A percentile compares a stretch with the other conserved stretches of the same genome.
phyloP scores from a whole-genome alignment of 2,888 invertebrate species.

The Drosophila recens region DNA sequence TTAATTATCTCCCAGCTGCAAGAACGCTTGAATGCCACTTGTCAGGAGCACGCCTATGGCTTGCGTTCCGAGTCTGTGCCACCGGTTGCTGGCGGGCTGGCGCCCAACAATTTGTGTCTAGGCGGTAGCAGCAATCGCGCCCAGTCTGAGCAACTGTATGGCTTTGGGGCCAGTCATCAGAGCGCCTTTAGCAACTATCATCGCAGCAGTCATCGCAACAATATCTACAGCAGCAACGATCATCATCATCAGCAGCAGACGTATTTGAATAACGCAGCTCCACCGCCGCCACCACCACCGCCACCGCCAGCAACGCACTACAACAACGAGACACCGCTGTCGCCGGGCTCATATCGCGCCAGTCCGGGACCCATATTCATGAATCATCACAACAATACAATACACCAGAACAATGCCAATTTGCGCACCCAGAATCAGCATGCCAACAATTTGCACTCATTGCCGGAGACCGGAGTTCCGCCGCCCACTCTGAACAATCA shows the following conservation, averaged over 20 bases:
- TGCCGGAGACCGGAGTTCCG: constrained; percentile 71
- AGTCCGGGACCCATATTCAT: constrained; percentile 84
- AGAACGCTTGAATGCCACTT: constrained; percentile 80
- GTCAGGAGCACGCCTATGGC: constrained; percentile 72
- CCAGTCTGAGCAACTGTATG: constrained; percentile 84
- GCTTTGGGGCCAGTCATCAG: constrained; percentile 59
- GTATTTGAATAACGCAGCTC: constrained; percentile 78
- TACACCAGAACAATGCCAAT: constrained; percentile 84
- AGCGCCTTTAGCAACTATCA: constrained; percentile 76
- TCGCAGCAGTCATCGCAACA: constrained; percentile 70
- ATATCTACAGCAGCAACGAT: constrained; percentile 69
- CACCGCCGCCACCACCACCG: constrained; percentile 60
- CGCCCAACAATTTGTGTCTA: constrained; percentile 75
- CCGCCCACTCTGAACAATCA: constrained; percentile 91
- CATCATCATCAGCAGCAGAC: constrained; percentile 72
- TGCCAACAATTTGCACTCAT: constrained; percentile 74
- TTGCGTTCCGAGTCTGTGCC: constrained; percentile 85
- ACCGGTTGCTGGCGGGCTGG: constrained; percentile 69
- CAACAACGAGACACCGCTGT: constrained; percentile 81
- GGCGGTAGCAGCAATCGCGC: constrained; percentile 77
- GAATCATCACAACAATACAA: constrained; percentile 85
- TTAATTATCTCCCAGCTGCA: constrained; percentile 73
- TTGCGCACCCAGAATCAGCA: constrained; percentile 83
- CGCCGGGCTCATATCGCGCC: constrained; percentile 73
- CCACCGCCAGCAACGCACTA: constrained; percentile 67